These are phyloP conservation scores for Hemiscyllium ocellatum DNA, from an alignment of 2,113 vertebrate genomes.

Conservation along the genomic window DNA sequence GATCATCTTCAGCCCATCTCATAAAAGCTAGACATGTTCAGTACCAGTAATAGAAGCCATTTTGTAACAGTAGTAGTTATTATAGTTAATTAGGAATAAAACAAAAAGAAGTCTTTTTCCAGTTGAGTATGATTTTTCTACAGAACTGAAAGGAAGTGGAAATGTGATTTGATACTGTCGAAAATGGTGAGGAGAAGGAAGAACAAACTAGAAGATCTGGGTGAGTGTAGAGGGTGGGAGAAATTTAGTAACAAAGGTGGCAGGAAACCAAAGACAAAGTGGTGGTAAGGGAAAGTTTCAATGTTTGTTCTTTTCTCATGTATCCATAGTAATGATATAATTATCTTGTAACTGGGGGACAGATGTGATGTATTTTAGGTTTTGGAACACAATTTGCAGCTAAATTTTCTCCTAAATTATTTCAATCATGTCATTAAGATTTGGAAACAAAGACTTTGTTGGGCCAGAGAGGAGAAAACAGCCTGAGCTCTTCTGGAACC, in stretches of 20 bases:
- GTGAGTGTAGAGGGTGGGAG: background rate
- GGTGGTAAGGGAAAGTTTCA: background rate
- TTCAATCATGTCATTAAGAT: constrained; percentile 56
- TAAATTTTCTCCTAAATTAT: background rate
- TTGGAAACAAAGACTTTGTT: constrained; percentile 88
- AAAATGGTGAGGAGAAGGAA: background rate
- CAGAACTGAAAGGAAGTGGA: background rate
- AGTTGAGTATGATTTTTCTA: background rate
- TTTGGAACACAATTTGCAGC: background rate
- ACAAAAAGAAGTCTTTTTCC: background rate
- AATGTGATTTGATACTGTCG: background rate
- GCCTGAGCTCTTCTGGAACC: constrained; percentile 65
- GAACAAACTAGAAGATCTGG: background rate
- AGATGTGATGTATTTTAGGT: background rate
- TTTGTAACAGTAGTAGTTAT: too few relatives aligned
- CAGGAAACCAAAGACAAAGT: background rate
- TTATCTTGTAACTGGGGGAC: background rate
- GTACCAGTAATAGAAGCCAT: background rate
- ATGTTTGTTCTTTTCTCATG: background rate
- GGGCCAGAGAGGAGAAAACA: constrained; percentile 73
- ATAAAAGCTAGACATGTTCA: background rate
- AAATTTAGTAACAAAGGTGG: background rate
- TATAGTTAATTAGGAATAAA: too few relatives aligned
- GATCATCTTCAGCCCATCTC: too few relatives aligned
- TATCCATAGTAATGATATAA: background rate